These are phyloP conservation scores for Lamproptera curius DNA, from an alignment of 2,888 invertebrate species.

Conservation along the genomic window DNA sequence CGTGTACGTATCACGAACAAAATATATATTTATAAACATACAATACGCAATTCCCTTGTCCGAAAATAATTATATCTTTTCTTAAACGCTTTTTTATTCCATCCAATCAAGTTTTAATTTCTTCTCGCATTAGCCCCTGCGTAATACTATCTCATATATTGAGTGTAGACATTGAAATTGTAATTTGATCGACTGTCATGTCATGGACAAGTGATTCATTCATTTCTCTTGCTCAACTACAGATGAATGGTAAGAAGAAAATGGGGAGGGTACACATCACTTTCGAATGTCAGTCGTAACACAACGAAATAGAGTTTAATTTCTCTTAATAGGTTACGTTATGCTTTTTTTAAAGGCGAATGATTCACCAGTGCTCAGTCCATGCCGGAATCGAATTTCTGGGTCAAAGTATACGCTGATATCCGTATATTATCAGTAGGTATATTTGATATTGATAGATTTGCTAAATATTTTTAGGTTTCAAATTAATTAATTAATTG, in stretches of 20 bases:
- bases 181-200: slow-evolving; percentile 7
- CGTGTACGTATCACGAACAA: too few species aligned
- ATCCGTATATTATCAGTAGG: slow-evolving; percentile 21
- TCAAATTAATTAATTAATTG: background rate
- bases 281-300: slow-evolving; percentile 26
- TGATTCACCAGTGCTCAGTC: slow-evolving; percentile 51
- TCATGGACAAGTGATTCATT: slow-evolving; percentile 47
- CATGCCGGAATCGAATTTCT: slow-evolving; percentile 39
- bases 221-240: slow-evolving; percentile 37
- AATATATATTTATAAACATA: too few species aligned
- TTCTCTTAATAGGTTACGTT: slow-evolving; percentile 26
- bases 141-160: background rate
- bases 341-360: slow-evolving; percentile 22
- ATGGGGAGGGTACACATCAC: background rate
- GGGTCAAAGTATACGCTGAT: slow-evolving; percentile 40
- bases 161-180: slow-evolving; percentile 1
- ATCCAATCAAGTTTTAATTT: too few species aligned
- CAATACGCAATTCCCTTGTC: too few species aligned
- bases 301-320: slow-evolving; percentile 24
- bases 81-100: too few species aligned
- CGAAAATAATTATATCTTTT: too few species aligned
- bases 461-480: too few species aligned
- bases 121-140: background rate
- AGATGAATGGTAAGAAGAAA: slow-evolving; percentile 32
- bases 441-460: too few species aligned